A percentile compares a stretch with the other conserved stretches of the same genome.
phyloP scores from a whole-genome alignment of 2,113 vertebrate genomes.

The Ellobius talpinus region DNA sequence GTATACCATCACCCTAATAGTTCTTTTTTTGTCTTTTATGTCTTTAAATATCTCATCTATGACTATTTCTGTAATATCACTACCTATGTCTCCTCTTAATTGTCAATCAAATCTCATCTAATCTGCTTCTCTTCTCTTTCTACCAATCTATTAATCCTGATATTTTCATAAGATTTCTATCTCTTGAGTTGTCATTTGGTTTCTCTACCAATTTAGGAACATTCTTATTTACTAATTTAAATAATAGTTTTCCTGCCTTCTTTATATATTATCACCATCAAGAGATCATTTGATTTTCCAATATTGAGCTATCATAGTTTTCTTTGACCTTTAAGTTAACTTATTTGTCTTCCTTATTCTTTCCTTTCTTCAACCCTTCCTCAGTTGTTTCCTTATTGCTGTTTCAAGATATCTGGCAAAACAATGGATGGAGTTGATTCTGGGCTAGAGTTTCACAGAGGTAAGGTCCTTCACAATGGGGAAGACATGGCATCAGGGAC shows the following conservation, averaged over 20 bases:
- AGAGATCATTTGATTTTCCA: neutral
- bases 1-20: neutral
- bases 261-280: neutral
- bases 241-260: neutral
- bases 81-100: neutral
- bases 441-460: neutral
- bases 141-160: neutral
- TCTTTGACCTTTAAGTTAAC: neutral
- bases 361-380: neutral
- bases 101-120: neutral
- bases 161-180: neutral
- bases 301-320: neutral
- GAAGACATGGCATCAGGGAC: neutral
- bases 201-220: neutral
- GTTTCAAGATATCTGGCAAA: neutral
- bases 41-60: neutral
- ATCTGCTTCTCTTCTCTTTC: neutral
- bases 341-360: neutral
- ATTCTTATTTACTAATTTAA: neutral
- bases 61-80: neutral
- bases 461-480: accelerated
- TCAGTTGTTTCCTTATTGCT: neutral
- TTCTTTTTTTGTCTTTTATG: neutral
- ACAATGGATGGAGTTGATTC: neutral
- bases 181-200: neutral